A percentile compares a stretch with the other conserved stretches of the same genome.
Evolutionary conservation across 2,113 vertebrate genomes (phyloP).

Genomic region (Vulpes ferrilata): DNA sequence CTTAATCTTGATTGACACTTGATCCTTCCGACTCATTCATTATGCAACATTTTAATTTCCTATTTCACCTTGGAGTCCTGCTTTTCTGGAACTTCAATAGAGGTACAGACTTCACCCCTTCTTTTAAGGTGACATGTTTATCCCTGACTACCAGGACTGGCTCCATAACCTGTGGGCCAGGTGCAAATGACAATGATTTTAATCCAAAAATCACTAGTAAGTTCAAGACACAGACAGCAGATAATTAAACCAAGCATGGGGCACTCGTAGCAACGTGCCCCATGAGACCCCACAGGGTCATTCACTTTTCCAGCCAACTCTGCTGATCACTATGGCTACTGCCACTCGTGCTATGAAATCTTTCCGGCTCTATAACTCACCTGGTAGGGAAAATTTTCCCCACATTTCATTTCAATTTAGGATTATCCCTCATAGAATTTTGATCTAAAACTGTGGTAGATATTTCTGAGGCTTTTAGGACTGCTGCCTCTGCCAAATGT

Average conservation of each 20-base stretch:
- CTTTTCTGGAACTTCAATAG: neutral
- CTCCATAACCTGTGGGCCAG: neutral
- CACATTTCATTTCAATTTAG: neutral
- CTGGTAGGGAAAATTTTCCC: neutral
- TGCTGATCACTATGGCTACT: neutral
- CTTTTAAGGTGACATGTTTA: neutral
- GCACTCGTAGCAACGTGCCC: neutral
- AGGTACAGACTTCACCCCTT: neutral
- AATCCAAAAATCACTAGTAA: neutral
- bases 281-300: neutral
- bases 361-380: neutral
- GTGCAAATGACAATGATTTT: neutral
- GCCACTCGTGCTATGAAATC: neutral
- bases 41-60: neutral
- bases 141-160: neutral
- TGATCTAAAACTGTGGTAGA: neutral
- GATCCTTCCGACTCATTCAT: neutral
- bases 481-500: neutral
- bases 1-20: neutral
- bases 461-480: neutral
- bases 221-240: neutral
- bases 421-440: neutral
- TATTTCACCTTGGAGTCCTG: neutral
- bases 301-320: neutral
- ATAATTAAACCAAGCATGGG: neutral